These are phyloP conservation scores for Drosophila paulistorum DNA, from an alignment of 1,140 invertebrate genomes.

Conservation along the genomic window DNA sequence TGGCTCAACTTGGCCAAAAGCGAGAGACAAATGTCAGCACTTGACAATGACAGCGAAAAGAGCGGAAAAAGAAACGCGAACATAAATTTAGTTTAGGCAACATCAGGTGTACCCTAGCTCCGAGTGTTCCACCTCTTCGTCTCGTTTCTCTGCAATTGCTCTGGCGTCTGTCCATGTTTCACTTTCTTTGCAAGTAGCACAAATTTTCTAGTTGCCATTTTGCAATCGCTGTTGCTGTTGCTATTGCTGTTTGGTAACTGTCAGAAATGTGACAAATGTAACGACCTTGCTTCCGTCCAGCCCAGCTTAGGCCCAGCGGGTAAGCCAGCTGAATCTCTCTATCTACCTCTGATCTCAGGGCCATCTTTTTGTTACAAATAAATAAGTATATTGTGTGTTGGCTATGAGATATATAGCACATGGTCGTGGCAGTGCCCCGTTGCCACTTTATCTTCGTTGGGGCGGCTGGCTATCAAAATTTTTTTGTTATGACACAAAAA, in stretches of 20 bases:
- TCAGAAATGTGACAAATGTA: conserved; percentile 59
- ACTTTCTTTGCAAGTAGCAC: conserved; percentile 42
- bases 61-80: conserved; percentile 7
- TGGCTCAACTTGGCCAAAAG: conserved; percentile 17
- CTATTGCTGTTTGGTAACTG: conserved; percentile 41
- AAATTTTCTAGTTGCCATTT: conserved; percentile 62
- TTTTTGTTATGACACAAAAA: conserved; percentile 33
- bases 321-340: conserved; percentile 21
- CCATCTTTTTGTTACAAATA: conserved; percentile 25
- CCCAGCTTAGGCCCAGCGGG: conserved; percentile 28
- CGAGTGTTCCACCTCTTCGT: neutral
- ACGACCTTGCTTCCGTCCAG: conserved; percentile 45
- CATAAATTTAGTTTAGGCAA: conserved; percentile 55
- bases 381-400: conserved; percentile 44
- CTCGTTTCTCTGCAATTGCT: neutral
- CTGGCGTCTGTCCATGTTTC: neutral
- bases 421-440: conserved; percentile 30
- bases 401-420: conserved; percentile 41
- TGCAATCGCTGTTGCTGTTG: conserved; percentile 34
- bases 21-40: conserved; percentile 25
- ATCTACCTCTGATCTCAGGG: conserved; percentile 1
- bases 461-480: conserved; percentile 49
- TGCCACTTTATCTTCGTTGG: conserved; percentile 44
- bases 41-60: conserved; percentile 17
- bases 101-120: conserved; percentile 38